These are phyloP conservation scores for Drosophila dunni DNA, from an alignment of 1,140 invertebrate species.

Conservation along the genomic window DNA sequence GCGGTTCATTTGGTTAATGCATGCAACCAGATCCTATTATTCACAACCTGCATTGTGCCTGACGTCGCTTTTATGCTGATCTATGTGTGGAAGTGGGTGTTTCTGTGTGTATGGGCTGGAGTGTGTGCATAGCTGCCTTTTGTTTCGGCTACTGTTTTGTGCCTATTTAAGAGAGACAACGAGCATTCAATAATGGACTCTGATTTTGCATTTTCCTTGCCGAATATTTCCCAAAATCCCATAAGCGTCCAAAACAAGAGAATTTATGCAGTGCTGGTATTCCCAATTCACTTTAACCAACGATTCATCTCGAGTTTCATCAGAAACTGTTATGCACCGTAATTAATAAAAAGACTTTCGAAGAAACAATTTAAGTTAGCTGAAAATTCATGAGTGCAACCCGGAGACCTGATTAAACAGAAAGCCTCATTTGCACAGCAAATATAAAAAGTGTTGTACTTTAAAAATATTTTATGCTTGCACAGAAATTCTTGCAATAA, in stretches of 20 bases:
- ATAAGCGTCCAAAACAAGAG: neutral
- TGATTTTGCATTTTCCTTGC: slow-evolving; percentile 9
- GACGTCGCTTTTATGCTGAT: slow-evolving; percentile 37
- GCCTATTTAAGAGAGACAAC: slow-evolving; percentile 37
- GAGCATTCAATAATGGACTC: slow-evolving; percentile 35
- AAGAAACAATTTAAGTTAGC: neutral
- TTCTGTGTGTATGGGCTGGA: slow-evolving; percentile 16
- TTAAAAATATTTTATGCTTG: neutral
- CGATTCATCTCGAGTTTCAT: too few species aligned
- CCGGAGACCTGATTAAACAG: slow-evolving; percentile 1
- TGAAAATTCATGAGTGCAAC: neutral
- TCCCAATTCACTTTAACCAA: neutral
- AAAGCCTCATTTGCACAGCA: neutral
- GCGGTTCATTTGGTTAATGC: slow-evolving; percentile 81
- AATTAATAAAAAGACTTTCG: neutral
- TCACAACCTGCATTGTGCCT: slow-evolving; percentile 64
- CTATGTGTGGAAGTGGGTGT: slow-evolving; percentile 1
- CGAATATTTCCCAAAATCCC: neutral
- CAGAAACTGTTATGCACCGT: too few species aligned
- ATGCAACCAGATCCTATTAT: slow-evolving; percentile 73
- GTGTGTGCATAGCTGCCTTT: slow-evolving; percentile 38
- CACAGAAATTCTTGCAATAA: slow-evolving; percentile 59
- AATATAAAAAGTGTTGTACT: neutral
- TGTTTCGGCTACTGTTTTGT: slow-evolving; percentile 49
- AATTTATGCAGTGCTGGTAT: neutral